Evolutionary conservation across 2,888 invertebrate genomes (phyloP).

Genomic region (Dryadula phaetusa): DNA sequence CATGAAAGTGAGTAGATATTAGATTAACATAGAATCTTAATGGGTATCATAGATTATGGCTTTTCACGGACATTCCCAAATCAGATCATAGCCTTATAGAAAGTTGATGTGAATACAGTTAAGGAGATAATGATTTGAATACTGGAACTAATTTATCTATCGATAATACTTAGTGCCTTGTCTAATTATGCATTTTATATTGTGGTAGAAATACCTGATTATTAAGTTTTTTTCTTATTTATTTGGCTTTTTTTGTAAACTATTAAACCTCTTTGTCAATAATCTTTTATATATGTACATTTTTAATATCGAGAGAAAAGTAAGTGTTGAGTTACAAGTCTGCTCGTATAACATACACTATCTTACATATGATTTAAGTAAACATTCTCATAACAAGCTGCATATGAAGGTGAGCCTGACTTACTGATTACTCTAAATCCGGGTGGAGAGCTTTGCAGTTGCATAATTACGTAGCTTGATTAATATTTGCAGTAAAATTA

Average conservation of each 20-base stretch:
- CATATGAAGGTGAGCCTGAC: conserved; percentile 14
- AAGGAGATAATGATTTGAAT: conserved; percentile 9
- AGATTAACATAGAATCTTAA: conserved; percentile 36
- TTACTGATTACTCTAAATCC: conserved; percentile 15
- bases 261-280: no score
- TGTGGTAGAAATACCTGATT: background rate
- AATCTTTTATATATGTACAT: no score
- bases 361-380: conserved; percentile 12
- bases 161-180: conserved; percentile 10
- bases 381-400: conserved; percentile 2
- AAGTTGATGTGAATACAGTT: conserved; percentile 19
- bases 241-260: no score
- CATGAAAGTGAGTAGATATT: conserved; percentile 36
- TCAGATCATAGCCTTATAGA: conserved; percentile 27
- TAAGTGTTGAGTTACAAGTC: background rate
- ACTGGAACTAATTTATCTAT: conserved; percentile 8
- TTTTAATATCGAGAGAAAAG: background rate
- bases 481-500: conserved; percentile 24
- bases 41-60: conserved; percentile 18
- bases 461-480: conserved; percentile 22
- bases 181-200: background rate
- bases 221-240: background rate
- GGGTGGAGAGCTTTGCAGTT: conserved; percentile 5
- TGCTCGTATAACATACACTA: background rate
- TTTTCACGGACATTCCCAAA: conserved; percentile 27